These are phyloP conservation scores for Heliocidaris tuberculata DNA, from an alignment of 35 echinoderm and acorn worm genomes.

Conservation along the genomic window DNA sequence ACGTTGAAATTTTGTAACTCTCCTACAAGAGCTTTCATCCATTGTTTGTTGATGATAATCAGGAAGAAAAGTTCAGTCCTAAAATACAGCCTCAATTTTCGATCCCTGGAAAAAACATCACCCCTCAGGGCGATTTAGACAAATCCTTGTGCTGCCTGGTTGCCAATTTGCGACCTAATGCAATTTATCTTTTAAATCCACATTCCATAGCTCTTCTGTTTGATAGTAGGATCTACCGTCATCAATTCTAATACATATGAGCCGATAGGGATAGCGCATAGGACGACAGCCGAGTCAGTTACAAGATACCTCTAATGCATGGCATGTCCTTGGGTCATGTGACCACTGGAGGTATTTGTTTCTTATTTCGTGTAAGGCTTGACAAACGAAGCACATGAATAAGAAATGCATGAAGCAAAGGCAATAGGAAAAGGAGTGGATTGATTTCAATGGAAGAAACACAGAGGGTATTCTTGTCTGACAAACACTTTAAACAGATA, in stretches of 20 bases:
- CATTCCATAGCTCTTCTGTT: neutral
- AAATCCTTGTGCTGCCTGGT: neutral
- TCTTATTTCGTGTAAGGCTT: neutral
- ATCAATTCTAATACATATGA: conserved; percentile 2
- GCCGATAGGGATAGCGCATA: neutral
- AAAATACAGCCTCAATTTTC: neutral
- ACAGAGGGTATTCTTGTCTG: neutral
- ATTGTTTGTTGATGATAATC: neutral
- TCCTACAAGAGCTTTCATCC: no score
- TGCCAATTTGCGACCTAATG: neutral
- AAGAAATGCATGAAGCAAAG: neutral
- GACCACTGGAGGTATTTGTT: neutral
- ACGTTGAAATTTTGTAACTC: no score
- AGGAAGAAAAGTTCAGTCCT: neutral
- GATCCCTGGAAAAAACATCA: neutral
- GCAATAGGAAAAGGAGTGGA: neutral
- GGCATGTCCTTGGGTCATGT: neutral
- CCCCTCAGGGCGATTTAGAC: neutral
- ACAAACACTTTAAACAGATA: no score
- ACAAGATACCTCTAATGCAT: neutral
- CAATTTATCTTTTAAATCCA: conserved; percentile 5
- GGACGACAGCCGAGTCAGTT: neutral
- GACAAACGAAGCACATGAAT: neutral
- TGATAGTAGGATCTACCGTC: neutral
- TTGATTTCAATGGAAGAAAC: neutral